Evolutionary conservation across 2,888 invertebrate genomes (phyloP).

Genomic region (Orthonevra nobilis): DNA sequence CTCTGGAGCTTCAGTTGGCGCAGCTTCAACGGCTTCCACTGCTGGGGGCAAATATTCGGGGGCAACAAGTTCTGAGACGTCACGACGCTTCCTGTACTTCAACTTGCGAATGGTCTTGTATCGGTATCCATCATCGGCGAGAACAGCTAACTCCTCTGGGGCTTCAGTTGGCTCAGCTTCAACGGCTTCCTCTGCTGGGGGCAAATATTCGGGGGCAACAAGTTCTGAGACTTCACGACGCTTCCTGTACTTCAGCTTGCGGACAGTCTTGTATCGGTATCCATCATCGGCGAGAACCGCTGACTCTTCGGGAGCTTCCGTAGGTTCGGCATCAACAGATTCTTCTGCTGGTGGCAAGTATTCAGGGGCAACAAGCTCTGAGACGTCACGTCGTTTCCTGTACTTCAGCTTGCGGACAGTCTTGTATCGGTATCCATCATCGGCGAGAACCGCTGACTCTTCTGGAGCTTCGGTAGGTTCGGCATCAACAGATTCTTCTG

Average conservation of each 20-base stretch:
- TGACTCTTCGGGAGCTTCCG: constrained; percentile 55
- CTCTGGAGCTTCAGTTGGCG: constrained; percentile 18
- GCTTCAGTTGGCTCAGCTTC: constrained; percentile 1
- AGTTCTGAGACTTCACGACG: constrained; percentile 75
- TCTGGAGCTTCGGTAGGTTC: constrained; percentile 2
- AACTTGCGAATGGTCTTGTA: constrained; percentile 27
- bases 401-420: constrained; percentile 40
- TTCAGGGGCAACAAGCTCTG: constrained; percentile 40
- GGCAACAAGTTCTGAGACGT: constrained; percentile 34
- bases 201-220: constrained; percentile 30
- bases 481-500: not conserved
- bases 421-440: constrained; percentile 45
- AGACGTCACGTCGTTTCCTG: constrained; percentile 47
- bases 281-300: constrained; percentile 75
- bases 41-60: constrained; percentile 15
- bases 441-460: constrained; percentile 13
- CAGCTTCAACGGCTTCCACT: constrained; percentile 2
- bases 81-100: constrained; percentile 45
- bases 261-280: constrained; percentile 48
- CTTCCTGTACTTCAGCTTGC: constrained; percentile 71
- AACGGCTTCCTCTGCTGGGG: constrained; percentile 21
- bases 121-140: constrained; percentile 14
- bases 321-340: constrained; percentile 5
- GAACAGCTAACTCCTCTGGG: constrained; percentile 11
- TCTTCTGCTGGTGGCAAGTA: constrained; percentile 32